phyloP scores from a whole-genome alignment of 1,140 invertebrate genomes.

The Drosophila elegans region DNA sequence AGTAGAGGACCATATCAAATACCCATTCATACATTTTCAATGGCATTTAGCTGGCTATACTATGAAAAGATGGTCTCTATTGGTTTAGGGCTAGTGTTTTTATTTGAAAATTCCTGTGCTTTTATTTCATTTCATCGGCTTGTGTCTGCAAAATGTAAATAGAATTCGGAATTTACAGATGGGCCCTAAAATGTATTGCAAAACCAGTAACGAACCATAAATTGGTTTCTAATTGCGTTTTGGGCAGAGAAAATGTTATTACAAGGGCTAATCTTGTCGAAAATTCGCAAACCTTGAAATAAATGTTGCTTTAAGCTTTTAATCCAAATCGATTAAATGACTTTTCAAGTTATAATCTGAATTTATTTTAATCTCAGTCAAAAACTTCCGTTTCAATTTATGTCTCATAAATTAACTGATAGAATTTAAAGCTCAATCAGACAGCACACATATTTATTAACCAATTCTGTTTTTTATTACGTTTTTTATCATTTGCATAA shows the following conservation, averaged over 20 bases:
- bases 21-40: slow-evolving; percentile 55
- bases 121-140: slow-evolving; percentile 35
- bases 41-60: slow-evolving; percentile 39
- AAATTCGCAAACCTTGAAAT: neutral
- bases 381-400: neutral
- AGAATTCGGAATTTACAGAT: slow-evolving; percentile 39
- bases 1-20: slow-evolving; percentile 41
- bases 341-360: slow-evolving; percentile 6
- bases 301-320: no score
- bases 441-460: slow-evolving; percentile 13
- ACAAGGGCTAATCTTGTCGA: neutral
- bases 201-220: slow-evolving; percentile 21
- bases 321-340: neutral
- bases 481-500: slow-evolving; percentile 19
- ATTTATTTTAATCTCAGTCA: neutral
- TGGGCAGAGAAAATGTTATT: slow-evolving; percentile 5
- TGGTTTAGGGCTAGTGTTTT: slow-evolving; percentile 16
- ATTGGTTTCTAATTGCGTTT: slow-evolving; percentile 35
- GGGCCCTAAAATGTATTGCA: slow-evolving; percentile 21
- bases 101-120: slow-evolving; percentile 11
- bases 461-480: slow-evolving; percentile 1
- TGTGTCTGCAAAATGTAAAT: slow-evolving; percentile 37
- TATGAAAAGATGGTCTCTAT: slow-evolving; percentile 14
- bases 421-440: neutral
- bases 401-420: neutral